Percentiles rank a stretch among this genome's conserved stretches.
These are phyloP conservation scores for Gambusia holbrooki DNA, from an alignment of 2,113 vertebrate genomes.

Conservation along the genomic window DNA sequence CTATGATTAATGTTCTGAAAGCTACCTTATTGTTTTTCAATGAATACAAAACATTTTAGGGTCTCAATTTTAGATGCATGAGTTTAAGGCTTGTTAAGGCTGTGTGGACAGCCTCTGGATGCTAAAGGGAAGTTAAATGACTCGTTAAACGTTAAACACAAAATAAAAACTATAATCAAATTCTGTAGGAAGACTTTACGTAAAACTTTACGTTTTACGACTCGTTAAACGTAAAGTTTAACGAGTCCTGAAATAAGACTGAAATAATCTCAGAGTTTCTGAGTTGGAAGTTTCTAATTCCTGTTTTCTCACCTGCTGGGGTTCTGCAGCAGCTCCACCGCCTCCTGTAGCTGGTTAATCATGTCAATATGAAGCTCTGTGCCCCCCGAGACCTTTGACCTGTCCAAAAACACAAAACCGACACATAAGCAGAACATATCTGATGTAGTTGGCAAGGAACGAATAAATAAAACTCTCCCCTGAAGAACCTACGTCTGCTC, in stretches of 20 bases:
- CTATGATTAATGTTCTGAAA: too few species aligned
- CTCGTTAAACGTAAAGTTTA: neutral
- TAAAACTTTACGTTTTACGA: too few species aligned
- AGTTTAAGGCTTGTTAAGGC: too few species aligned
- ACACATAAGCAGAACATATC: neutral
- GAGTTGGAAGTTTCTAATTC: neutral
- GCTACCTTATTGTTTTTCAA: too few species aligned
- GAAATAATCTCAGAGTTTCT: neutral
- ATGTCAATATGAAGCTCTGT: slow-evolving; percentile 81
- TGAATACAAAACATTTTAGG: too few species aligned
- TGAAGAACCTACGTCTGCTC: slow-evolving; percentile 76
- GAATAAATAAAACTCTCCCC: neutral
- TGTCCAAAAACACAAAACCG: slow-evolving; percentile 49
- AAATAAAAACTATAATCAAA: too few species aligned
- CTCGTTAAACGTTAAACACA: neutral
- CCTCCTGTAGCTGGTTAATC: slow-evolving; percentile 90
- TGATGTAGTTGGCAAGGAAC: too few species aligned
- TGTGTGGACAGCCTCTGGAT: too few species aligned
- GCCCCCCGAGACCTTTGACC: slow-evolving; percentile 79
- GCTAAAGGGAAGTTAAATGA: neutral
- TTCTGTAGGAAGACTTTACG: too few species aligned
- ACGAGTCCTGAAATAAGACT: neutral
- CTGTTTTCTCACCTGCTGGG: slow-evolving; percentile 81
- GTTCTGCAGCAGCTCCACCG: slow-evolving; percentile 88
- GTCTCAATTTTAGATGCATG: too few species aligned